Evolutionary conservation across 2,113 vertebrate species (phyloP), one percentile per base, ranked within the genome.

Genomic region (Oncorhynchus kisutch): DNA sequence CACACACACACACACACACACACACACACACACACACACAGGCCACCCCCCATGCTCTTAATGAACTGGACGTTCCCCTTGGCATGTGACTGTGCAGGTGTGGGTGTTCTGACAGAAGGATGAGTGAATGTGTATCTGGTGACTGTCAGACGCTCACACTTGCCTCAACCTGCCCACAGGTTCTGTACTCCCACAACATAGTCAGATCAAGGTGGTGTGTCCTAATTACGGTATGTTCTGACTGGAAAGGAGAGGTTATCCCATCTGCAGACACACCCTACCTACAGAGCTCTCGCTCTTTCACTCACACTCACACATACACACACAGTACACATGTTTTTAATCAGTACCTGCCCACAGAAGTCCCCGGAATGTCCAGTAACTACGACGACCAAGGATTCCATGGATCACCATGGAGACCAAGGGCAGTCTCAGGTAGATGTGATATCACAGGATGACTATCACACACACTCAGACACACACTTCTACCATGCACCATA

Each of bases 361-460:
- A 85, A 14, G 83, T 81, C 76, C 7, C 71, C 31, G 71, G 81
- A 81, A 70, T 27, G 49, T 83, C 57, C 51, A 22, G 12, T 69
- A 73, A 75, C 65, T 80, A 54, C 72, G 78, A 73, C 62, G 65
- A 74, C 24, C 54, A 66, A 67, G 24, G 70, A 48, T 54, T 74
- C 77, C 20, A 57, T 78, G 70, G 78, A 69, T 85, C 68, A 64
- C 82, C 80, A 76, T 57, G 82, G 81, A 81, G 86, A 86, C 78
- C 81, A 70, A 66, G 78, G 72, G 11, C 39, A 70, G 65, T 86
- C 62, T 49, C 89, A 88, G 77, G 79, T 76, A 62, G 22, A 84
- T 89, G 91, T 71, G 80, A 91, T 81, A 81, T 91, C 82, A 51
- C 91, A 87, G 57, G 75, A 39, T 31, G 24, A 25, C 49, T 14